phyloP scores from a whole-genome alignment of 2,113 vertebrate genomes.

The Furnarius figulus region DNA sequence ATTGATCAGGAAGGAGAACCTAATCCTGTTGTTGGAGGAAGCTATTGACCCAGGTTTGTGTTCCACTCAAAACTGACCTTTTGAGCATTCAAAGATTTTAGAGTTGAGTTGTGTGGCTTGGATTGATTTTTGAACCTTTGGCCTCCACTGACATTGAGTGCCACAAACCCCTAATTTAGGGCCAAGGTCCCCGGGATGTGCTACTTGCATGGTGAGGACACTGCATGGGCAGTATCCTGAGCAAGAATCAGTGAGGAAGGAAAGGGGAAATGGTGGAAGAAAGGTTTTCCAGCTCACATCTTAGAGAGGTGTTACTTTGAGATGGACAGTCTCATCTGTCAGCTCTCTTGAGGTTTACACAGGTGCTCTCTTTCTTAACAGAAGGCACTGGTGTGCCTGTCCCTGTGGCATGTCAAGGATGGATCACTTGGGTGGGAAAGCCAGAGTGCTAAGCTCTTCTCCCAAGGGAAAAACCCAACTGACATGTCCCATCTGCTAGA shows the following conservation, averaged over 20 bases:
- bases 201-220: not conserved
- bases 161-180: not conserved
- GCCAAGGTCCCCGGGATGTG: not conserved
- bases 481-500: not conserved
- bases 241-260: not conserved
- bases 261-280: not conserved
- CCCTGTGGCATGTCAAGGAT: not conserved
- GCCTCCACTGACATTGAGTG: not conserved
- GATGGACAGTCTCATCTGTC: not conserved
- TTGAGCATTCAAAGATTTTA: not conserved
- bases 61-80: not conserved
- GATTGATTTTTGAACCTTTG: not conserved
- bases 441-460: not conserved
- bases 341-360: not conserved
- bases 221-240: not conserved
- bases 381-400: not conserved
- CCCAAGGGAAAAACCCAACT: not conserved
- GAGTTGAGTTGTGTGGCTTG: not conserved
- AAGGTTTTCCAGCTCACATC: not conserved
- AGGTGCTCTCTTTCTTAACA: not conserved
- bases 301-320: not conserved
- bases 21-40: not conserved
- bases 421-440: not conserved
- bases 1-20: not conserved
- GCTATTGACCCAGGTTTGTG: not conserved